phyloP scores from a whole-genome alignment of 2,113 vertebrate genomes.

The Porphyrio hochstetteri region DNA sequence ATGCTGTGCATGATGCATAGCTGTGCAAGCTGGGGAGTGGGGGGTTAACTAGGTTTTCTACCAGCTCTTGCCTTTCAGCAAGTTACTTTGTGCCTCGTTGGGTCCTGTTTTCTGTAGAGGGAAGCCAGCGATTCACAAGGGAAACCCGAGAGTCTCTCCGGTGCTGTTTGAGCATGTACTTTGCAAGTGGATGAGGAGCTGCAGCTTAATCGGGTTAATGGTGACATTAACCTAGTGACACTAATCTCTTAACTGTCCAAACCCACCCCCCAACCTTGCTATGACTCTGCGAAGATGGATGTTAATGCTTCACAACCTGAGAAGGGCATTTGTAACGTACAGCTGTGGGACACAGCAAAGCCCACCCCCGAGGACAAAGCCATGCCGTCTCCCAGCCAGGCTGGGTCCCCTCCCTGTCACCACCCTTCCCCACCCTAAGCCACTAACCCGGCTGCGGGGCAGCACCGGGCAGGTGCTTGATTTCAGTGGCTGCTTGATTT shows the following conservation, averaged over 20 bases:
- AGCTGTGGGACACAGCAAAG: background rate
- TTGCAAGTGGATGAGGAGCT: background rate
- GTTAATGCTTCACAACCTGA: background rate
- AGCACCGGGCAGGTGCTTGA: background rate
- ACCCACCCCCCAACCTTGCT: background rate
- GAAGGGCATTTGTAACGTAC: background rate
- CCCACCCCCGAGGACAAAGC: background rate
- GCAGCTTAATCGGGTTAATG: background rate
- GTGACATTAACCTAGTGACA: slow-evolving; percentile 4
- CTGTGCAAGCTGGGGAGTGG: background rate
- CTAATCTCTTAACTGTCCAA: background rate
- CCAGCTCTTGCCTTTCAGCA: background rate
- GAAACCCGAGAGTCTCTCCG: background rate
- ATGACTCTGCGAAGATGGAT: background rate
- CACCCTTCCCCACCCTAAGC: background rate
- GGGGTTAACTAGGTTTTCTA: accelerated
- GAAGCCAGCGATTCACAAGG: background rate
- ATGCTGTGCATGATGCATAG: background rate
- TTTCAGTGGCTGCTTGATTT: background rate
- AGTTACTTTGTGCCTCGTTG: background rate
- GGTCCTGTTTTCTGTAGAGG: background rate
- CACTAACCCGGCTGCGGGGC: background rate
- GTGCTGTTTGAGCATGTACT: accelerated
- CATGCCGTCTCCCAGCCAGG: background rate
- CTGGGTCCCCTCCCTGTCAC: background rate